Evolutionary conservation across 53 echinoderm and acorn worm species (phyloP), one percentile per base, ranked within the genome.

Genomic region (Hippasteria phrygiana): DNA sequence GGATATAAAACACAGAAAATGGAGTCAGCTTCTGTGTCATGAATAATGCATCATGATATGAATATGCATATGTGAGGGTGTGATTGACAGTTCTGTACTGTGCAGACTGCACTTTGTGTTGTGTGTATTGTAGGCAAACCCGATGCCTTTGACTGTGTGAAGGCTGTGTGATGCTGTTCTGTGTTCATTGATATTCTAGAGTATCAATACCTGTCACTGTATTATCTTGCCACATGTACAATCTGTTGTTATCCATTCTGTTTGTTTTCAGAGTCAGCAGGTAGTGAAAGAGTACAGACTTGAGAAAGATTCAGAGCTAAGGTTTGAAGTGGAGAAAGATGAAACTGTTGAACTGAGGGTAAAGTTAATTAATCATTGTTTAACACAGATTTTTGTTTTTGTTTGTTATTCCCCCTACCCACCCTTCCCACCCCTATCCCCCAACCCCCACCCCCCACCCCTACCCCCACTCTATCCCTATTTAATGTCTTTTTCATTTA

Each of bases 251-350:
- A n/a, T n/a, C n/a, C n/a, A n/a, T n/a, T n/a, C n/a, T n/a, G n/a
- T n/a, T n/a, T n/a, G 17, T n/a, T 34, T 47, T 50, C 39, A 79
- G 74, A 91, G 82, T 22, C 87, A 77, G 12, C 81, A 81, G 22
- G 81, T 64, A 38, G 18, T 43, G 28, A 90, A 74, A 41, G 97
- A 97, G 69, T 97, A 90, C 74, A 83, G 63, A 48, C 92, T 97
- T 1, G 74, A 85, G n/a, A 92, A 93, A 75, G 97, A 97, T 54
- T 91, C 88, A 45, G 97, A 97, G 81, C 75, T 97, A 17, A 76
- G 97, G 28, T 95, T 97, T 95, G 97, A 96, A 90, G 97, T 96
- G 48, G 97, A 96, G 53, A 90, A 92, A 46, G 86, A 96, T 90
- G 96, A 88, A 87, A 62, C 74, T 8, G 95, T 96, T 9, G 75